phyloP scores from a whole-genome alignment of 2,113 vertebrate species.

The Macrotus californicus region DNA sequence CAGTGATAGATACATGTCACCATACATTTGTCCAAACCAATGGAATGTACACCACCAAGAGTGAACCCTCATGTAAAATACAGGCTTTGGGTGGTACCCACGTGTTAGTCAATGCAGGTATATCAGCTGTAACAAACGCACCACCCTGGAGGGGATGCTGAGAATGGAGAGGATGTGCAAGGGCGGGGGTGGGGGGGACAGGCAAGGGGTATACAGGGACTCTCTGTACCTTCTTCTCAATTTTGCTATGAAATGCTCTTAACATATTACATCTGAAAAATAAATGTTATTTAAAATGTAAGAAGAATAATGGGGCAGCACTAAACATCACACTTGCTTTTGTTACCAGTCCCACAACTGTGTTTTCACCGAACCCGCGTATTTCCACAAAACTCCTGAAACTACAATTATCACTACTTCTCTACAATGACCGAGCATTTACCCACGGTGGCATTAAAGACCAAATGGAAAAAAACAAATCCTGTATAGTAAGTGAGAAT shows the following conservation, averaged over 20 bases:
- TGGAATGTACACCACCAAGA: background rate
- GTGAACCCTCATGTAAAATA: background rate
- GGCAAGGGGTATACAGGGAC: background rate
- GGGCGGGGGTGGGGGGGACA: too few relatives aligned
- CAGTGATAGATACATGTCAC: background rate
- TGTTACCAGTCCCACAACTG: background rate
- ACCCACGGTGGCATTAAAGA: background rate
- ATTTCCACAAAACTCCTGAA: background rate
- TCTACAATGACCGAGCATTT: background rate
- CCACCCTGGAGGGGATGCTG: background rate
- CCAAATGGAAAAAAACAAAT: background rate
- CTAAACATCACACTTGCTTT: background rate
- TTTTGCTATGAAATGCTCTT: background rate
- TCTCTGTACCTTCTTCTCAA: background rate
- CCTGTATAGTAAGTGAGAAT: background rate
- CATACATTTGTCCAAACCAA: background rate
- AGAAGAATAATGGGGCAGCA: background rate
- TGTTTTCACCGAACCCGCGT: background rate
- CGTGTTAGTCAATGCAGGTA: background rate
- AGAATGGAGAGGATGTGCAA: too few relatives aligned
- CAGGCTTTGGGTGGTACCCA: background rate
- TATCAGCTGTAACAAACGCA: background rate
- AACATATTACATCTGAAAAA: background rate
- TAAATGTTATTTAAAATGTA: background rate
- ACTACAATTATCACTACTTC: background rate